Base-by-base conservation (phyloP, 2,797 vertebrate genomes). In the Mallotus villosus region DNA sequence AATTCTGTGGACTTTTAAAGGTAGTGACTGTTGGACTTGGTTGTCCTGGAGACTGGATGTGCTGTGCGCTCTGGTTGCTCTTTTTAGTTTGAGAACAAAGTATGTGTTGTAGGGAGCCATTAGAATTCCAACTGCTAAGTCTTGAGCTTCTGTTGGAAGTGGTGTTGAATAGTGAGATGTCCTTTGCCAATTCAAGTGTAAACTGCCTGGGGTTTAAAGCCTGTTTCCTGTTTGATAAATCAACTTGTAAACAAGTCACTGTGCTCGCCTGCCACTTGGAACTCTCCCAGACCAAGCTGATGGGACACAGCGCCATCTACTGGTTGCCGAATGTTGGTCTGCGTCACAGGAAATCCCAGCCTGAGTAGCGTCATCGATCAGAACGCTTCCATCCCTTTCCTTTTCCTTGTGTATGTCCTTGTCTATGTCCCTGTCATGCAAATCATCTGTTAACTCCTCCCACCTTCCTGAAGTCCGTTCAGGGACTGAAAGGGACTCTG, bases 361-460 rank as follows among this genome's bases (percentile, higher is more conserved):
- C 5, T 7, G 41, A 19, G 27, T 55, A 55, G 59, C 12, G 19
- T 57, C 14, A 17, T 5, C 11, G 5, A 60, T 34, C 32, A 34
- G n/a, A 19, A 61, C 51, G 49, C 53, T 66, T 63, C 70, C 70
- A 37, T 80, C 76, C 73, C 82, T 76, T 75, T 73, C 59, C 61
- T 24, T 24, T 12, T 41, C 37, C 37, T 41, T 41, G 37, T 41
- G 11, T 11, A 25, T 32, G 51, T 78, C 32, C 41, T 51, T 62
- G 65, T 70, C 34, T 74, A 25, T 49, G 37, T 78, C 32, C 27
- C 37, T 63, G 66, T 70, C 72, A 57, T 49, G 25, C 65, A 78
- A 59, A 73, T 75, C 84, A 55, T 71, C 2, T 83, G 76, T 83
- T 77, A 72, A 71, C 84, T 70, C 58, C 81, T 76, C 53, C 53